phyloP scores from a whole-genome alignment of 1,140 invertebrate species.

The Halesus radiatus region DNA sequence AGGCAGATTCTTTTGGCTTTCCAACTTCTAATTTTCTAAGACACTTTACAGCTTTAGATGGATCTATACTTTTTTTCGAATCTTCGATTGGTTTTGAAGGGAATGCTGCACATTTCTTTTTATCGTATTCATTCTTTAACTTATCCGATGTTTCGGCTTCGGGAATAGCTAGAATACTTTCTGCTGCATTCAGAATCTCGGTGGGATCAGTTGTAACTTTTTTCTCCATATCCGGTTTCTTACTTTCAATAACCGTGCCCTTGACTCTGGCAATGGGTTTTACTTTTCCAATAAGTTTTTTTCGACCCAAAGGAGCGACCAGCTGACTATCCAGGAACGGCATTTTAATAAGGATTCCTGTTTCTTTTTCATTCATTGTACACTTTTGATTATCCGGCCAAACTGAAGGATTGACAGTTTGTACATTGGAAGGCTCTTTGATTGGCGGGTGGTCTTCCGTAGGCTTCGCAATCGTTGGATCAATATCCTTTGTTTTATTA shows the following conservation, averaged over 20 bases:
- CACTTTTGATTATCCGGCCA: constrained; percentile 27
- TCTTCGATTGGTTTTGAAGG: constrained; percentile 44
- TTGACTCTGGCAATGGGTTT: constrained; percentile 69
- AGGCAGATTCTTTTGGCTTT: constrained; percentile 2
- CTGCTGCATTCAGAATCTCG: constrained; percentile 37
- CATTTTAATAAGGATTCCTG: constrained; percentile 39
- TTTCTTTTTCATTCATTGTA: constrained; percentile 23
- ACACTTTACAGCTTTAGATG: constrained; percentile 35
- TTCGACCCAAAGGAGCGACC: constrained; percentile 55
- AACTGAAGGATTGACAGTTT: constrained; percentile 22
- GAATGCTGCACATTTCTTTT: constrained; percentile 39
- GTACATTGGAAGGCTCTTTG: constrained; percentile 15
- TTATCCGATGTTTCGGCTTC: constrained; percentile 35
- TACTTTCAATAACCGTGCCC: constrained; percentile 69
- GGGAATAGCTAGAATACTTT: constrained; percentile 16
- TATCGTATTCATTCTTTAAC: constrained; percentile 44
- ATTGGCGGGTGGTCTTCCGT: constrained; percentile 4
- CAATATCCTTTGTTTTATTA: constrained; percentile 46
- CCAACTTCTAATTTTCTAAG: constrained; percentile 42
- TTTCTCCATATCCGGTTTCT: constrained; percentile 63
- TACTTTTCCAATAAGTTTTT: constrained; percentile 66
- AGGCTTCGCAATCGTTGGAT: background rate
- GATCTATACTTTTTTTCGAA: constrained; percentile 37
- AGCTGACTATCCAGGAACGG: constrained; percentile 48
- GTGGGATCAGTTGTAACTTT: constrained; percentile 56